phyloP scores from a whole-genome alignment of 37 sponge, comb jelly and placozoan species.

The Corticium candelabrum region DNA sequence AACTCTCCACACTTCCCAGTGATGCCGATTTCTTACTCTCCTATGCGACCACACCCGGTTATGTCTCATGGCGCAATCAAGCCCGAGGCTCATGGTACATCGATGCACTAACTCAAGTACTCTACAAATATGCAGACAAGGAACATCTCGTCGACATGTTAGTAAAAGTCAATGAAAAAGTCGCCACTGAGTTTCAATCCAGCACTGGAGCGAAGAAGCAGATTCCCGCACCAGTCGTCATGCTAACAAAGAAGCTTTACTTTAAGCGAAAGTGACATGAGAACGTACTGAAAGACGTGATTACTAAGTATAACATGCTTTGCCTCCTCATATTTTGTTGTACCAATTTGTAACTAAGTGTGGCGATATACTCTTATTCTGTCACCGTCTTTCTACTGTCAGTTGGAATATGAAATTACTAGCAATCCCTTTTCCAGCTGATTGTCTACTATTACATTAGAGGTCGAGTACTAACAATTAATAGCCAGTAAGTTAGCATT shows the following conservation, averaged over 20 bases:
- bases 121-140: conserved; percentile 28
- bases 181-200: conserved; percentile 52
- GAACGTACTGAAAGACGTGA: no score
- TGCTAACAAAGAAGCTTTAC: conserved; percentile 56
- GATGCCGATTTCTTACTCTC: conserved; percentile 68
- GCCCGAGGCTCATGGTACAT: conserved; percentile 69
- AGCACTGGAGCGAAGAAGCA: conserved; percentile 56
- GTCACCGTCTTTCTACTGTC: no score
- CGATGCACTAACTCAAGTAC: conserved; percentile 46
- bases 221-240: conserved; percentile 52
- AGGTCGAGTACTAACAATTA: no score
- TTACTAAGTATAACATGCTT: no score
- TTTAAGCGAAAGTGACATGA: no score
- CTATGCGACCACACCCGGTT: conserved; percentile 79
- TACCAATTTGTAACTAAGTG: no score
- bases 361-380: no score
- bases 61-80: conserved; percentile 79
- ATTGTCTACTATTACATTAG: no score
- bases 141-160: conserved; percentile 62
- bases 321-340: no score
- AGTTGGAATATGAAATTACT: no score
- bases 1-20: conserved; percentile 36
- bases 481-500: no score
- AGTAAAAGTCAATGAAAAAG: conserved; percentile 53
- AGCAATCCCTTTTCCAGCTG: no score